These are phyloP conservation scores for Centroberyx gerrardi DNA, from an alignment of 2,797 vertebrate species.

Conservation along the genomic window DNA sequence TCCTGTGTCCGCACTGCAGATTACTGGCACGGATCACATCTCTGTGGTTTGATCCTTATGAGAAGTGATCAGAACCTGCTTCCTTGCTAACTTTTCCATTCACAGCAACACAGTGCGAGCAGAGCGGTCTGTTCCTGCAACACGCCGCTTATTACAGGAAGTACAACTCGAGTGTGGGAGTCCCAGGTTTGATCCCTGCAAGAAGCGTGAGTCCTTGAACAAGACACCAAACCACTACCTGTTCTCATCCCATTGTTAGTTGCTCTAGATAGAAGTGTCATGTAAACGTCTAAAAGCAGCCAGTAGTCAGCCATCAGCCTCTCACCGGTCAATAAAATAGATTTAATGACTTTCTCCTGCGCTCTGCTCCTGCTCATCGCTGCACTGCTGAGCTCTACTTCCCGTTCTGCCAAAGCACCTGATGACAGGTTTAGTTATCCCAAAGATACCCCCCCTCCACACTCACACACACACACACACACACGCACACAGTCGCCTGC, in stretches of 20 bases:
- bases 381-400: slow-evolving; percentile 11
- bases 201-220: too few species aligned
- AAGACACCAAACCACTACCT: too few species aligned
- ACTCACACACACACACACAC: not conserved
- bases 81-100: not conserved
- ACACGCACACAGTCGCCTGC: not conserved
- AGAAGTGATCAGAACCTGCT: too few species aligned
- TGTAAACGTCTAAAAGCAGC: too few species aligned
- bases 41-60: too few species aligned
- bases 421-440: not conserved
- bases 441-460: too few species aligned
- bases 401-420: slow-evolving; percentile 23
- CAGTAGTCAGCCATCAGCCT: too few species aligned
- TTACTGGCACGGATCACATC: too few species aligned
- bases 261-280: too few species aligned
- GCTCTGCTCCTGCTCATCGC: not conserved
- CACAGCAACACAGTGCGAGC: not conserved
- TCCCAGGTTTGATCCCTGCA: too few species aligned
- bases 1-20: too few species aligned
- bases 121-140: not conserved
- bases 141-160: not conserved
- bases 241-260: too few species aligned
- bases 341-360: not conserved
- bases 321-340: not conserved
- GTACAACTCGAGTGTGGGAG: not conserved